Evolutionary conservation across 2,888 invertebrate species (phyloP), one percentile per base, ranked within the genome.

Genomic region (Phalera bucephala): DNA sequence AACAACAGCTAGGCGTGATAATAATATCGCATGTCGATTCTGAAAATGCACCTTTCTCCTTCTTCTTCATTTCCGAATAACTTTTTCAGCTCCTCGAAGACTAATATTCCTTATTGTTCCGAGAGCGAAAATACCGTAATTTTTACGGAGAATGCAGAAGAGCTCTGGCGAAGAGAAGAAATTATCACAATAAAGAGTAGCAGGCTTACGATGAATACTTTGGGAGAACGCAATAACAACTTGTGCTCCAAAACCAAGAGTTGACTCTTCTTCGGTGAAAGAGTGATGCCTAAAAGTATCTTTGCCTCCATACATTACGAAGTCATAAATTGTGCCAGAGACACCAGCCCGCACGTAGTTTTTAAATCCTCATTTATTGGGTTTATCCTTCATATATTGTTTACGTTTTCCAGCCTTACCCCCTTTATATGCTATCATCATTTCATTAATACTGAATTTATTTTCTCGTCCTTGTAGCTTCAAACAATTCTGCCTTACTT

Each of bases 311-410:
- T 39, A 41, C 26, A 61, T 19, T 3, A 67, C 10, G 47, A 67
- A 71, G 36, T 72, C 71, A 35, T 67, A 71, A 8, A 67, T 44
- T n/a, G 68, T 45, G 2, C 64, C 68, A 14, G 59, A 63, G 0
- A 60, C 47, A 3, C 69, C 63, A 20, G 63, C 60, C 3, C 64
- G 35, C 6, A 64, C 58, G 30, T 65, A 52, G 23, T 58, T 48
- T 41, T 72, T 67, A 32, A 63, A 66, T 1, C 49, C 71, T 68
- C 66, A 69, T 45, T 73, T 71, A 6, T 45, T 55, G 0, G 72
- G 72, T 34, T 73, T 77, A 2, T 65, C 59, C 31, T 60, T 60
- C 26, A 67, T 64, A 28, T 72, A 78, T 25, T 77, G 72, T 1
- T 47, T 34, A 9, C 67, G 34, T 4, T 40, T 61, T 0, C 68